Base-by-base conservation (phyloP, 2,797 vertebrate species). In the Coregonus ussuriensis region DNA sequence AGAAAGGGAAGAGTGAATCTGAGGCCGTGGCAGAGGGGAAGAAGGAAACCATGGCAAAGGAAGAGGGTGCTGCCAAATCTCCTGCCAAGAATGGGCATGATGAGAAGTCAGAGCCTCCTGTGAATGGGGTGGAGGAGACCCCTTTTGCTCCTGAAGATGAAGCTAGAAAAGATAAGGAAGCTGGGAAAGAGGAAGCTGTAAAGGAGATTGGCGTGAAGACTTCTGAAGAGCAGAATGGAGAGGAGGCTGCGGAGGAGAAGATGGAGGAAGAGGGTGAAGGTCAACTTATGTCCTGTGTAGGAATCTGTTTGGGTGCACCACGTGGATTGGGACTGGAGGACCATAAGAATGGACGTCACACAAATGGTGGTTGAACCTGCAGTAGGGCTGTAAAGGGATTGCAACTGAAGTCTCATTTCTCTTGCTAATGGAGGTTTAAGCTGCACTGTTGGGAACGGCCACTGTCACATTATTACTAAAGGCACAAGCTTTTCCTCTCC, bases 241-340 rank as follows among this genome's bases (percentile, higher is more conserved):
- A 92, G 83, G 80, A 90, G 85, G 80, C 84, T 72, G 87, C 88
- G 77, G 88, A 89, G 41, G 41, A 47, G 41, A 47, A 47, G 9
- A 82, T 91, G 91, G 74, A 74, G 18, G 77, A 91, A 80, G 94
- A 92, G 66, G 79, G 80, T 29, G 62, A 91, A 86, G 89, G 87
- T 89, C 82, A 62, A 78, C 47, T 89, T 92, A 79, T 47, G 41
- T 47, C 41, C 9, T 47, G 89, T 90, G 81, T 79, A 56, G 74
- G 67, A 63, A 47, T 47, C 85, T 85, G 82, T 84, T 94, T 90
- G 91, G 91, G 63, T 66, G 41, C 41, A 47, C 41, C 9, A 47
- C 9, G 41, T 47, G 41, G 41, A 11, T 47, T 47, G 41, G 62
- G 25, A 31, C 62, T 65, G 21, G 6, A 14, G 29, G 14, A 33